Base-by-base conservation (phyloP, 2,113 vertebrate species). In the Leptosomus discolor region DNA sequence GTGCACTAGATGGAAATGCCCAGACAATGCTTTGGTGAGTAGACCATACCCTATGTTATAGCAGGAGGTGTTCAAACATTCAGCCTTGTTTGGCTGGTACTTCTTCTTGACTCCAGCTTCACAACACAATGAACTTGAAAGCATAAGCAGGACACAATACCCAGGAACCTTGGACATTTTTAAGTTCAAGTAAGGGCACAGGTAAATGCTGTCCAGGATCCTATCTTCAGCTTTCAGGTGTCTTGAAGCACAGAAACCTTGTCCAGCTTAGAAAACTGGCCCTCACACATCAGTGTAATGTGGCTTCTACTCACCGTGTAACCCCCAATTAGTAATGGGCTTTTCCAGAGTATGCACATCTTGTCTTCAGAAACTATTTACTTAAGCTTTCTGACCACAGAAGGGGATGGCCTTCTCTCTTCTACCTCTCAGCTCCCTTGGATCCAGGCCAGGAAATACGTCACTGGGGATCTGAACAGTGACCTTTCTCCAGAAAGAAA, bases 291-390 rank as follows among this genome's bases (percentile, higher is more conserved):
- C 45, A 67, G 16, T 18, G 23, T 30, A 50, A 83, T 3, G 7
- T 32, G n/a, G 15, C 32, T 56, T 10, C 67, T 67, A 41, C 8
- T 64, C 61, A 36, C 64, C 15, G 30, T 29, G 32, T 48, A 65
- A 71, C 13, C 8, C 8, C 7, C 3, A 15, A 19, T n/a, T 54
- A 65, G 41, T 15, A 56, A 70, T 0, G 1, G 24, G 15, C 4
- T 64, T 74, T 76, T 75, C 71, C 37, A 61, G 70, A 56, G 8
- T 46, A 24, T 13, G 15, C 54, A 37, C 27, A 61, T 9, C 23
- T 41, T 29, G 19, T 22, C 60, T 64, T 64, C 71, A 83, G 43
- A 69, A 30, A 64, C 30, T 29, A 58, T 53, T 83, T 69, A 15
- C 17, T 85, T 60, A n/a, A 70, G 16, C 29, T 32, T 39, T 80